phyloP scores from a whole-genome alignment of 2,113 vertebrate species.

The Hirundichthys speculiger region DNA sequence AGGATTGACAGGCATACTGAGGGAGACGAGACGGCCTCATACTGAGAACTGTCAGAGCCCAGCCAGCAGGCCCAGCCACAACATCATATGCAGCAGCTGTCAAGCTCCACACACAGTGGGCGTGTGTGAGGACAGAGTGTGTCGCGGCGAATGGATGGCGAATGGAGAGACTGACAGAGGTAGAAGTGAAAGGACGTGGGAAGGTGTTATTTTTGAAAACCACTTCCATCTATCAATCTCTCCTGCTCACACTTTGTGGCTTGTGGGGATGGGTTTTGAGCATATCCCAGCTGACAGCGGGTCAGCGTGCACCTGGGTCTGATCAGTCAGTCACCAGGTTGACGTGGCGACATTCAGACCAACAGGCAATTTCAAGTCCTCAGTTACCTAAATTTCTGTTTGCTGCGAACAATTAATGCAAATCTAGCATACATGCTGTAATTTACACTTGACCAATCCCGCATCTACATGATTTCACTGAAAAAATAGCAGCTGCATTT shows the following conservation, averaged over 20 bases:
- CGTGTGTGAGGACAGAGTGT: conserved; percentile 17
- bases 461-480: not conserved
- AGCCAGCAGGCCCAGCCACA: conserved; percentile 37
- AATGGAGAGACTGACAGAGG: conserved; percentile 9
- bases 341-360: conserved; percentile 16
- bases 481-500: not conserved
- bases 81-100: conserved; percentile 56
- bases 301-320: conserved; percentile 11
- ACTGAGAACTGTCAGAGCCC: conserved; percentile 62
- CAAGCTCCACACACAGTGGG: conserved; percentile 40
- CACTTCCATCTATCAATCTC: conserved; percentile 10
- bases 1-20: conserved; percentile 59
- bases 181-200: conserved; percentile 1
- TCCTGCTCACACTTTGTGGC: not conserved
- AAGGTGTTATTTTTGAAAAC: conserved; percentile 42
- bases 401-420: not conserved
- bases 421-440: not conserved
- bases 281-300: not conserved
- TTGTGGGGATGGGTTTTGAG: not conserved
- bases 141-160: conserved; percentile 11
- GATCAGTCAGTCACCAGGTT: conserved; percentile 26
- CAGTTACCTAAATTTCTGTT: conserved; percentile 9
- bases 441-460: not conserved
- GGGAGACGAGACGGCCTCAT: conserved; percentile 46
- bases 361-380: not conserved